phyloP scores from a whole-genome alignment of 2,113 vertebrate species.

The Hipposideros armiger region DNA sequence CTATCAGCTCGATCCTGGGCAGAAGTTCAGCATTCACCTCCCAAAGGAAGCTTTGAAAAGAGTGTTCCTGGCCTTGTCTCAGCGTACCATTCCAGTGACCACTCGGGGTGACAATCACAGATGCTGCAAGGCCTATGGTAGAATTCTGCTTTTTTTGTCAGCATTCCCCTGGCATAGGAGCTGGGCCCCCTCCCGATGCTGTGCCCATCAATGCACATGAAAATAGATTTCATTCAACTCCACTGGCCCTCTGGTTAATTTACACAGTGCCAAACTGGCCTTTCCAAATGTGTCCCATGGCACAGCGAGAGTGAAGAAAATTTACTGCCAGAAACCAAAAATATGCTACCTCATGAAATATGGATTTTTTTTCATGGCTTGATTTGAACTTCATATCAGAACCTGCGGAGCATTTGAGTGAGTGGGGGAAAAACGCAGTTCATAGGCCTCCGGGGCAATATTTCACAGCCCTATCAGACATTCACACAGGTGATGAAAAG shows the following conservation, averaged over 20 bases:
- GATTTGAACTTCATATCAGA: conserved; percentile 78
- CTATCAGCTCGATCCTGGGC: background rate
- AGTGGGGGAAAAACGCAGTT: conserved; percentile 71
- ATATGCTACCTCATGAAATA: conserved; percentile 75
- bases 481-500: conserved; percentile 69
- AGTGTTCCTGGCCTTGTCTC: background rate
- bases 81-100: background rate
- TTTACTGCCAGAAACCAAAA: conserved; percentile 80
- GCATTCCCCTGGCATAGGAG: conserved; percentile 32
- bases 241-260: conserved; percentile 77
- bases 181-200: background rate
- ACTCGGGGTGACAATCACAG: background rate
- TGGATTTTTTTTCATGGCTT: background rate
- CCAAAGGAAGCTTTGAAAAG: background rate
- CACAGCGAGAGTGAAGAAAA: conserved; percentile 58
- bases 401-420: conserved; percentile 65
- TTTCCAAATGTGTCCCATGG: conserved; percentile 77
- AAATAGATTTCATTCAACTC: conserved; percentile 71
- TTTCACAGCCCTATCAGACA: conserved; percentile 74
- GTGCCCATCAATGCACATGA: conserved; percentile 60
- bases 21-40: background rate
- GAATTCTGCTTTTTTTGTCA: background rate
- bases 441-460: conserved; percentile 36
- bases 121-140: background rate
- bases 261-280: conserved; percentile 83